These are phyloP conservation scores for Nettapus auritus DNA, from an alignment of 2,113 vertebrate species.

Conservation along the genomic window DNA sequence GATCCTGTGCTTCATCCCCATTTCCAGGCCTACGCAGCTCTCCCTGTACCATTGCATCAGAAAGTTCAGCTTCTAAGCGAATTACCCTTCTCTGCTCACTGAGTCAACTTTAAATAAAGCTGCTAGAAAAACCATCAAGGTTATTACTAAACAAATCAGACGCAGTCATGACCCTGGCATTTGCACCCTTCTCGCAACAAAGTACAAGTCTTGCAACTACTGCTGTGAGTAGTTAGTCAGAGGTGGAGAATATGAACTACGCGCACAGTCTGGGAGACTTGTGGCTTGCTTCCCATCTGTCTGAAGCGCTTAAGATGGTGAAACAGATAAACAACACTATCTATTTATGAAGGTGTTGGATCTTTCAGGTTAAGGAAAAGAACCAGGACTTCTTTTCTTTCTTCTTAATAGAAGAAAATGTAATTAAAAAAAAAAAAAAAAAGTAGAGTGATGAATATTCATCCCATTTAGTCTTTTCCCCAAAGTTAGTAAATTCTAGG, in stretches of 20 bases:
- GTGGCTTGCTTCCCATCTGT: neutral
- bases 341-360: neutral
- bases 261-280: neutral
- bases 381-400: rapidly evolving
- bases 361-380: neutral
- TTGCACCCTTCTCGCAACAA: neutral
- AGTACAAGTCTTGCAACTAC: neutral
- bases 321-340: neutral
- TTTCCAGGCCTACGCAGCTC: neutral
- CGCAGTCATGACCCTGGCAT: neutral
- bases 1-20: neutral
- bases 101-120: neutral
- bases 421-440: neutral
- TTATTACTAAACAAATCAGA: neutral
- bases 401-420: neutral
- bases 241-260: neutral
- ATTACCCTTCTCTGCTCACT: neutral
- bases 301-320: neutral
- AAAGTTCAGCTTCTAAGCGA: neutral
- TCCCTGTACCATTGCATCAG: neutral
- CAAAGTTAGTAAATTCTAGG: neutral
- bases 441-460: neutral
- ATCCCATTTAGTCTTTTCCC: neutral
- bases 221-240: neutral
- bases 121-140: neutral